A percentile compares a stretch with the other conserved stretches of the same genome.
Conservation (phyloP, 1,140 invertebrate species). For the Streblospio benedicti region DNA sequence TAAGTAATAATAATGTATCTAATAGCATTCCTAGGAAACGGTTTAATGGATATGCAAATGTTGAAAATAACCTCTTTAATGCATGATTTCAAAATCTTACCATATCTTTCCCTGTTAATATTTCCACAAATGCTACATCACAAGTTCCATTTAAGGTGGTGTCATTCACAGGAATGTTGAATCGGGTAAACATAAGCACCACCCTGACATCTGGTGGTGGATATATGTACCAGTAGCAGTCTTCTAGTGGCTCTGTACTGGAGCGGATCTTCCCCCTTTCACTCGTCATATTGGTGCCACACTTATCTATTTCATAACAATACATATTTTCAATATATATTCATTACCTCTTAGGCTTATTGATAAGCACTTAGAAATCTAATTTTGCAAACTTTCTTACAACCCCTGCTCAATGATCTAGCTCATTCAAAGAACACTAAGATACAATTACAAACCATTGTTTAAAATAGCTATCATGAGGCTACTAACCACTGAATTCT, state of each 20-base stretch:
- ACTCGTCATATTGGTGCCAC: not conserved
- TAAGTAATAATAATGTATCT: too few species aligned
- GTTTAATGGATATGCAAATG: too few species aligned
- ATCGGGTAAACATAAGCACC: not conserved
- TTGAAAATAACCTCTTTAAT: too few species aligned
- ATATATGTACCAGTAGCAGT: not conserved
- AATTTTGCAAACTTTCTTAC: not conserved
- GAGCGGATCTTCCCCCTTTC: not conserved
- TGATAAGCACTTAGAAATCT: not conserved
- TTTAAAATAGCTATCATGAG: too few species aligned
- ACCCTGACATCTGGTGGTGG: not conserved
- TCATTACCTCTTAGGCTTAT: not conserved
- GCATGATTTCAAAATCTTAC: too few species aligned
- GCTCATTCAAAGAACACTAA: not conserved
- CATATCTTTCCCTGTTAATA: not conserved
- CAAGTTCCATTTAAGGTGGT: not conserved
- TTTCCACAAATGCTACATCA: not conserved
- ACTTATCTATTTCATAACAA: not conserved
- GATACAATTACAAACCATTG: too few species aligned
- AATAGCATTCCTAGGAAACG: too few species aligned
- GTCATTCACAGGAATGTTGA: not conserved
- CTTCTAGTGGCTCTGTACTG: not conserved
- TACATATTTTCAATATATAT: not conserved
- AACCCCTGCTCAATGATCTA: not conserved
- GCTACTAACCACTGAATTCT: not conserved